Evolutionary conservation across 2,888 invertebrate genomes (phyloP).

Genomic region (Euproctis similis): DNA sequence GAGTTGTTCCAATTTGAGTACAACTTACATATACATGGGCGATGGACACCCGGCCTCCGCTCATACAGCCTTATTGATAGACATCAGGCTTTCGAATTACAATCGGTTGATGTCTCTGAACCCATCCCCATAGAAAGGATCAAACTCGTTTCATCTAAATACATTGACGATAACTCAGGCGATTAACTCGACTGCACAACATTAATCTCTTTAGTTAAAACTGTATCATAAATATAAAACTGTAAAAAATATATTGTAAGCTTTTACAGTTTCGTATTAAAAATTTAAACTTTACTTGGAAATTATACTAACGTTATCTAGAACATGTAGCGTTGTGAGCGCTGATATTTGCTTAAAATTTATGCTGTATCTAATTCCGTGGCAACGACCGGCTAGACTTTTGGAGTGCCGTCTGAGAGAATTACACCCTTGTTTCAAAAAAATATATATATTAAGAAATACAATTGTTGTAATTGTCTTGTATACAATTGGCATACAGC

Average conservation of each 20-base stretch:
- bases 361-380: slow-evolving; percentile 25
- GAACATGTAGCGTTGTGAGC: slow-evolving; percentile 20
- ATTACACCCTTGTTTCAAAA: slow-evolving; percentile 39
- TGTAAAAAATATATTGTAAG: too few species aligned
- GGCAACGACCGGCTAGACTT: slow-evolving; percentile 23
- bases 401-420: slow-evolving; percentile 20
- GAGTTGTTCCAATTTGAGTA: slow-evolving; percentile 2
- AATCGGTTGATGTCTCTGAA: neutral
- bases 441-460: slow-evolving; percentile 30
- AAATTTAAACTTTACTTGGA: too few species aligned
- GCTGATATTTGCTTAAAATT: slow-evolving; percentile 17
- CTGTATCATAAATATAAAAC: too few species aligned
- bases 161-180: too few species aligned
- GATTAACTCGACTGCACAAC: too few species aligned
- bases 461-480: slow-evolving; percentile 45
- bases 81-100: neutral
- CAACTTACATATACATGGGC: slow-evolving; percentile 1
- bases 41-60: neutral
- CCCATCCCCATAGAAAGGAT: too few species aligned
- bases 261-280: too few species aligned
- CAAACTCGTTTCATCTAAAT: too few species aligned
- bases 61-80: slow-evolving; percentile 2
- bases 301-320: slow-evolving; percentile 17
- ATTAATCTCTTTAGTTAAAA: too few species aligned
- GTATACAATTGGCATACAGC: slow-evolving; percentile 58